Base-by-base conservation (phyloP, 2,113 vertebrate species). In the Neolamprologus modestus region DNA sequence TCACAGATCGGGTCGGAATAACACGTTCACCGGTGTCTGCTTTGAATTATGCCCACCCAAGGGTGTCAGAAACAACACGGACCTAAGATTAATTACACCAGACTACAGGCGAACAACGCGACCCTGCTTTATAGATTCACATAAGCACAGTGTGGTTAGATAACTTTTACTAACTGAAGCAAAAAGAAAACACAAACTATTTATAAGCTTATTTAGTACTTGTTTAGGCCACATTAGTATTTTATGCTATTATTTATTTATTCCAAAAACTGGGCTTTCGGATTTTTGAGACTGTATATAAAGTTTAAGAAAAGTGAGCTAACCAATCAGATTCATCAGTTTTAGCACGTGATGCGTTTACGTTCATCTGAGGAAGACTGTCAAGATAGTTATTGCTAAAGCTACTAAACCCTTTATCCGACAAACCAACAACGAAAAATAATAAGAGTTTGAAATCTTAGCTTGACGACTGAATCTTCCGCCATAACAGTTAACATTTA, bases 31-130 rank as follows among this genome's bases (percentile, higher is more conserved):
- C n/a, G 50, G 68, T 87, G 76, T 93, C 89, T 94, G 91, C 89
- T 94, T 93, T 92, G 82, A 93, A 91, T 94, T 90, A 93, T 91
- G 84, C 87, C 89, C 92, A 91, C 91, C 92, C 84, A 86, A 80
- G 89, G 87, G 92, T 91, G 89, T 91, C 86, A 88, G 88, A 80
- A 90, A 88, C 42, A 90, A 92, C 90, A 92, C 17, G 12, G 45
- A 40, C 26, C n/a, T 1, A 59, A 81, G 45, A 86, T 84, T 61
- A 81, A 82, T 31, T 47, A 84, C 26, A 13, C n/a, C n/a, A 31
- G 42, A 80, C 47, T 80, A 31, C 28, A 57, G 42, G 21, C 14
- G 59, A 81, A 89, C 82, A 82, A 42, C 33, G 71, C 21, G 24
- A 78, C 14, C 28, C 11, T 35, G 7, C n/a, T 79, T n/a, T 54